phyloP scores from a whole-genome alignment of 1,140 invertebrate species.

The Babylonia areolata region DNA sequence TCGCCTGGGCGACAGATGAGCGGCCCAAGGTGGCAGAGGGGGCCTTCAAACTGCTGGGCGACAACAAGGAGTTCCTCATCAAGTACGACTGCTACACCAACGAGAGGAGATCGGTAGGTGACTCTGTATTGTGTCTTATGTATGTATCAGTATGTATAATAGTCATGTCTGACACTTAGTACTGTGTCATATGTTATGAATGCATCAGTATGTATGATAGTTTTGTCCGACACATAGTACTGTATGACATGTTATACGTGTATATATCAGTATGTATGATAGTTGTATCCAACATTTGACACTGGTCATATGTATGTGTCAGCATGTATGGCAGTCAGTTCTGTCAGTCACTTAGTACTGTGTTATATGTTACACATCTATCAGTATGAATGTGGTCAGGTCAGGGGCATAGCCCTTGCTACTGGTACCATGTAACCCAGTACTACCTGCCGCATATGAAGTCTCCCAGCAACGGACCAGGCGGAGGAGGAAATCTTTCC shows the following conservation, averaged over 20 bases:
- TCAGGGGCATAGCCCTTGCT: too few species aligned
- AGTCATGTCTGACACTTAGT: too few species aligned
- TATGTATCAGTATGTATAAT: neutral
- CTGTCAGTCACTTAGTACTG: too few species aligned
- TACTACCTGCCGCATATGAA: too few species aligned
- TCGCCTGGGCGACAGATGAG: slow-evolving; percentile 35
- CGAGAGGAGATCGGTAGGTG: neutral
- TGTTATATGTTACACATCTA: too few species aligned
- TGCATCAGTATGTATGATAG: neutral
- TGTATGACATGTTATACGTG: neutral
- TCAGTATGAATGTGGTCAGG: too few species aligned
- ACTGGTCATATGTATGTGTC: neutral
- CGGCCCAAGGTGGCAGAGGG: slow-evolving; percentile 34
- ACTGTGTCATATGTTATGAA: too few species aligned
- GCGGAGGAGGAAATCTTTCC: too few species aligned
- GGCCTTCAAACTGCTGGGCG: slow-evolving; percentile 21
- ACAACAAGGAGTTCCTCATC: neutral
- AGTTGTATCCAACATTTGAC: too few species aligned
- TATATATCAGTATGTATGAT: neutral
- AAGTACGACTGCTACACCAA: slow-evolving; percentile 30
- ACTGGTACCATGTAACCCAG: too few species aligned
- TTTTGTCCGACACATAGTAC: too few species aligned
- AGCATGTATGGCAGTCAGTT: neutral
- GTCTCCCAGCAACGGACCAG: too few species aligned
- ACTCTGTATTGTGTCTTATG: neutral